A percentile compares a stretch with the other conserved stretches of the same genome.
These are phyloP conservation scores for Leptinotarsa defecta DNA, from an alignment of 1,140 invertebrate genomes.

Conservation along the genomic window DNA sequence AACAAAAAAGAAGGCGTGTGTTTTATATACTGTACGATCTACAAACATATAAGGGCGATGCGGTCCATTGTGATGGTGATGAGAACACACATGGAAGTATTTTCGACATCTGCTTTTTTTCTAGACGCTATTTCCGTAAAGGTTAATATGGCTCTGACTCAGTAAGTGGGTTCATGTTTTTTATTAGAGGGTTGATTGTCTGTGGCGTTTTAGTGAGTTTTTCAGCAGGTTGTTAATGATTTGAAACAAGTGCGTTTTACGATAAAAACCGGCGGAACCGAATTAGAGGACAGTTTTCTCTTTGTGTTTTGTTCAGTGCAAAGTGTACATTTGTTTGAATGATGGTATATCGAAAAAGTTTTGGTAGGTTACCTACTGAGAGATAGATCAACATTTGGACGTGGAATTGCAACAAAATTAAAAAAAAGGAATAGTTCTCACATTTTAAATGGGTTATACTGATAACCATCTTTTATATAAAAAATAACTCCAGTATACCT, in stretches of 20 bases:
- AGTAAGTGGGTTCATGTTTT: slow-evolving; percentile 14
- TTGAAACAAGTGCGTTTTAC: not conserved
- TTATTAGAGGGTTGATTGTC: not conserved
- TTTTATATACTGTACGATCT: slow-evolving; percentile 25
- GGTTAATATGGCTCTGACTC: not conserved
- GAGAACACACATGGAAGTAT: slow-evolving; percentile 24
- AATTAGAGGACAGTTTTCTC: not conserved
- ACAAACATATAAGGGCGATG: slow-evolving; percentile 23
- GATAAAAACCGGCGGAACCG: not conserved
- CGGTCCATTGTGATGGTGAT: slow-evolving; percentile 16
- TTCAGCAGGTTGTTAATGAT: slow-evolving; percentile 15
- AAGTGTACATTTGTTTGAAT: no score
- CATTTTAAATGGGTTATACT: no score
- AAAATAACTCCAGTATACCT: no score
- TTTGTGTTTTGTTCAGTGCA: no score
- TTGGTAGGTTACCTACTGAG: no score
- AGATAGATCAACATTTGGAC: no score
- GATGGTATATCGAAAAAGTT: no score
- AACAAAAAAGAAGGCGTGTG: slow-evolving; percentile 19
- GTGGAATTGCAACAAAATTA: no score
- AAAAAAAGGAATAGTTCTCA: no score
- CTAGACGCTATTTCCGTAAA: slow-evolving; percentile 17
- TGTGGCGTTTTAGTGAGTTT: not conserved
- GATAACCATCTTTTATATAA: no score
- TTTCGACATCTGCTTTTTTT: slow-evolving; percentile 29